Percentiles rank a stretch among this genome's conserved stretches.
Evolutionary conservation across 2,888 invertebrate species (phyloP).

Genomic region (Ferrisia virgata): DNA sequence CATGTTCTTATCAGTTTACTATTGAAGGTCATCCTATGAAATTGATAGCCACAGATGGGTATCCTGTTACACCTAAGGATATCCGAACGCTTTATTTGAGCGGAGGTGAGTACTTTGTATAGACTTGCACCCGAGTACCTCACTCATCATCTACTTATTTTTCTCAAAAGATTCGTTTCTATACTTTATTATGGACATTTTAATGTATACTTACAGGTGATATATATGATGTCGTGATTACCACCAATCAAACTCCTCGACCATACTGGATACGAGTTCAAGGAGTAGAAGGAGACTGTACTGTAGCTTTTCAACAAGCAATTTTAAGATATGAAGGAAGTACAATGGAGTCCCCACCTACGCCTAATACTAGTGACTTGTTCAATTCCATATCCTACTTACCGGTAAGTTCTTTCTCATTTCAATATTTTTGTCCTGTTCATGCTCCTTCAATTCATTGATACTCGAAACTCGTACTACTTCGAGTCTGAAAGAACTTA

Average conservation of each 20-base stretch:
- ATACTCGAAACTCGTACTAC: too few species aligned
- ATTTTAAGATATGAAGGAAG: slow-evolving; percentile 46
- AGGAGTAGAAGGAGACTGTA: slow-evolving; percentile 47
- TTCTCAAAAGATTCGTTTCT: background rate
- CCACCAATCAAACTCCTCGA: slow-evolving; percentile 45
- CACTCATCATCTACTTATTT: background rate
- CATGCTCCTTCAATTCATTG: too few species aligned
- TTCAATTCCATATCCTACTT: background rate
- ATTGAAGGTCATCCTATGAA: slow-evolving; percentile 58
- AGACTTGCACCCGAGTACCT: too few species aligned
- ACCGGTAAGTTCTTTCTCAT: background rate
- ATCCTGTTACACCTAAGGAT: slow-evolving; percentile 56
- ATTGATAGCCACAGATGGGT: slow-evolving; percentile 59
- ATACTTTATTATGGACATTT: too few species aligned
- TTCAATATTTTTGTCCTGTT: background rate
- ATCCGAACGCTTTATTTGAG: slow-evolving; percentile 55
- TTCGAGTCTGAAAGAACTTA: too few species aligned
- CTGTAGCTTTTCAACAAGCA: slow-evolving; percentile 43
- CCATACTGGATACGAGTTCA: slow-evolving; percentile 49
- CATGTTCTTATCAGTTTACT: slow-evolving; percentile 57
- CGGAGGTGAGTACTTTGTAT: background rate
- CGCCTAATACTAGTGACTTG: background rate
- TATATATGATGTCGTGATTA: slow-evolving; percentile 48
- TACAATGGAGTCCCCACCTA: background rate
- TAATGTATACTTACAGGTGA: slow-evolving; percentile 47